phyloP scores from a whole-genome alignment of 2,888 invertebrate genomes.

The Scrobipalpa atriplicella region DNA sequence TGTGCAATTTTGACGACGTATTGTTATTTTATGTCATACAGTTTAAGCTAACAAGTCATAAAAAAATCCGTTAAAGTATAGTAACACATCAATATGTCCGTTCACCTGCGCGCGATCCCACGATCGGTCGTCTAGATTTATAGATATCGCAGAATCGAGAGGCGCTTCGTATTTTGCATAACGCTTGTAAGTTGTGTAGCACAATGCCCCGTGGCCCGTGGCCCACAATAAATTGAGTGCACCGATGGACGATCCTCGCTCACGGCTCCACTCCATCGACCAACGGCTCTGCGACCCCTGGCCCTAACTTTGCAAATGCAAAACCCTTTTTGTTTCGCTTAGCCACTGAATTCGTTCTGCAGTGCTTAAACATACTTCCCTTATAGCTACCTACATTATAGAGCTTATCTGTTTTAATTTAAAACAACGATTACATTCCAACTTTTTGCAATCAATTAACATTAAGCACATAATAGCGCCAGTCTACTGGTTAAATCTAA shows the following conservation, averaged over 20 bases:
- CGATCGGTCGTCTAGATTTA: constrained; percentile 74
- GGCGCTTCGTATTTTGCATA: constrained; percentile 78
- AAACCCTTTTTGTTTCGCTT: constrained; percentile 1
- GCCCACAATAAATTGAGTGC: constrained; percentile 57
- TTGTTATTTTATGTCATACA: background rate
- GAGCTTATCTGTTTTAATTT: too few relatives aligned
- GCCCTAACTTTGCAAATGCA: constrained; percentile 22
- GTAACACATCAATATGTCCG: constrained; percentile 70
- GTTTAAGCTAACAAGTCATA: background rate
- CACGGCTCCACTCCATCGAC: background rate
- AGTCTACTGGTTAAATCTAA: background rate
- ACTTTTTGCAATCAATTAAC: background rate
- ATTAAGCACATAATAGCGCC: background rate
- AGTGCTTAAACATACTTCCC: background rate
- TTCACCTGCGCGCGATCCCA: constrained; percentile 75
- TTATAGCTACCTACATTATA: background rate
- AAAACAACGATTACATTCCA: background rate
- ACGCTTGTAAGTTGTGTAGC: constrained; percentile 68
- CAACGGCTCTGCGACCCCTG: constrained; percentile 19
- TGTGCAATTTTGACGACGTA: background rate
- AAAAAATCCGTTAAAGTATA: constrained; percentile 56
- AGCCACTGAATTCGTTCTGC: constrained; percentile 15
- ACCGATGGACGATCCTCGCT: constrained; percentile 44
- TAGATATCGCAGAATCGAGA: constrained; percentile 77
- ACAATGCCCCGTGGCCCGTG: constrained; percentile 58